Percentiles rank a stretch among this genome's conserved stretches.
These are phyloP conservation scores for Microchrysa polita DNA, from an alignment of 2,888 invertebrate species.

Conservation along the genomic window DNA sequence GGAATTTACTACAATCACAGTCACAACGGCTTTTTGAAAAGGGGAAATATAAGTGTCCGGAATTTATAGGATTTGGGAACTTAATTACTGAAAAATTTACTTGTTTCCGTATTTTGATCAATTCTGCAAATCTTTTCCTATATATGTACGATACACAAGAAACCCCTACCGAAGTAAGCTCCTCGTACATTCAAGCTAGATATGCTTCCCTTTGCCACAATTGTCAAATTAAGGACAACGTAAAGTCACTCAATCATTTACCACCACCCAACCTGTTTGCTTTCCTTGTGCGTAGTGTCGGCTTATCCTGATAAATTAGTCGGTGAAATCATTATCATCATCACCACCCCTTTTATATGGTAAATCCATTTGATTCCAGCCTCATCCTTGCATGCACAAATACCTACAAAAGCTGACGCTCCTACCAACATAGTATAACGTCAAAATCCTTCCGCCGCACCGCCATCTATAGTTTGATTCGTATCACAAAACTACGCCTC, in stretches of 20 bases:
- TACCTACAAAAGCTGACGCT: background rate
- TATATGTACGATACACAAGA: background rate
- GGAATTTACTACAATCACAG: too few relatives aligned
- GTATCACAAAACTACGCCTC: too few relatives aligned
- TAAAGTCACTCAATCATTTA: constrained; percentile 11
- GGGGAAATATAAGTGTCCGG: too few relatives aligned
- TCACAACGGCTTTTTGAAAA: too few relatives aligned
- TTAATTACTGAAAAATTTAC: too few relatives aligned
- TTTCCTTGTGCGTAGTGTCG: background rate
- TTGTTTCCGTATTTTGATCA: too few relatives aligned
- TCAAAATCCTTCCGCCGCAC: background rate
- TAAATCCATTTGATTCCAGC: constrained; percentile 14
- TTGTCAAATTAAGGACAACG: constrained; percentile 17
- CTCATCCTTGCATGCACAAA: constrained; percentile 12
- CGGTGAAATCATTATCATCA: constrained; percentile 5
- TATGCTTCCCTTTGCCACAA: constrained; percentile 2
- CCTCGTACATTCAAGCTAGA: background rate
- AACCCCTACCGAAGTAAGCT: background rate
- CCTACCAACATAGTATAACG: background rate
- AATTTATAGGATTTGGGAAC: too few relatives aligned
- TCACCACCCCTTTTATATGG: background rate
- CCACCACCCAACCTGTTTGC: constrained; percentile 24
- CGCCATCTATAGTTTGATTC: background rate
- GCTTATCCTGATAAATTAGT: constrained; percentile 31
- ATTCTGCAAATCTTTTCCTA: too few relatives aligned